Evolutionary conservation across 2,888 invertebrate genomes (phyloP).

Genomic region (Coenonympha glycerion): DNA sequence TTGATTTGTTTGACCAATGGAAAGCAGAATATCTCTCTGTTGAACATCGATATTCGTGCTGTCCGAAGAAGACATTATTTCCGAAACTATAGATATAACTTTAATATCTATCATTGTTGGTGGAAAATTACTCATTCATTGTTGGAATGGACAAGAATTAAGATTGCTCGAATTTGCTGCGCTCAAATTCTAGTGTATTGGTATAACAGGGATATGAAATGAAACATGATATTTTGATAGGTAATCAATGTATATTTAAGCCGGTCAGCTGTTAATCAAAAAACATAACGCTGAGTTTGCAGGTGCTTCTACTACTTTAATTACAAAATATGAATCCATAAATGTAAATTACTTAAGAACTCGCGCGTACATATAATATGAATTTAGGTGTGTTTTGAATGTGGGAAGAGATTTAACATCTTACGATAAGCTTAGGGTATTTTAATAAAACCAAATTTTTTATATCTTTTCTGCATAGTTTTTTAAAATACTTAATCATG

Average conservation of each 20-base stretch:
- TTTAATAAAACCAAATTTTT: background rate
- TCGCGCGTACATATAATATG: conserved; percentile 25
- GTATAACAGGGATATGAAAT: no score
- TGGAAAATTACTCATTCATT: no score
- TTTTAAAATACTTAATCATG: background rate
- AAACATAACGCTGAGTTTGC: conserved; percentile 23
- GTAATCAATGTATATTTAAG: background rate
- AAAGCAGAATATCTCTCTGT: no score
- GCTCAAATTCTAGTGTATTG: no score
- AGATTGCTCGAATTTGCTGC: no score
- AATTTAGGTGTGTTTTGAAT: conserved; percentile 19
- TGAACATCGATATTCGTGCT: no score
- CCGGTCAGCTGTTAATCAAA: conserved; percentile 27
- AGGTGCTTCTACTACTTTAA: conserved; percentile 29
- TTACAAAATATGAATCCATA: conserved; percentile 30
- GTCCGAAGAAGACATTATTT: no score
- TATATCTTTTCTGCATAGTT: background rate
- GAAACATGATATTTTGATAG: background rate
- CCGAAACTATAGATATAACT: no score
- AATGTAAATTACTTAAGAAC: conserved; percentile 26
- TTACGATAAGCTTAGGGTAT: background rate
- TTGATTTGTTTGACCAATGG: no score
- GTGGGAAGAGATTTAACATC: background rate
- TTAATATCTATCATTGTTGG: no score
- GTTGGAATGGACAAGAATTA: no score